Evolutionary conservation across 1,140 invertebrate genomes (phyloP), one percentile per base, ranked within the genome.

Genomic region (Anoplophora glabripennis): DNA sequence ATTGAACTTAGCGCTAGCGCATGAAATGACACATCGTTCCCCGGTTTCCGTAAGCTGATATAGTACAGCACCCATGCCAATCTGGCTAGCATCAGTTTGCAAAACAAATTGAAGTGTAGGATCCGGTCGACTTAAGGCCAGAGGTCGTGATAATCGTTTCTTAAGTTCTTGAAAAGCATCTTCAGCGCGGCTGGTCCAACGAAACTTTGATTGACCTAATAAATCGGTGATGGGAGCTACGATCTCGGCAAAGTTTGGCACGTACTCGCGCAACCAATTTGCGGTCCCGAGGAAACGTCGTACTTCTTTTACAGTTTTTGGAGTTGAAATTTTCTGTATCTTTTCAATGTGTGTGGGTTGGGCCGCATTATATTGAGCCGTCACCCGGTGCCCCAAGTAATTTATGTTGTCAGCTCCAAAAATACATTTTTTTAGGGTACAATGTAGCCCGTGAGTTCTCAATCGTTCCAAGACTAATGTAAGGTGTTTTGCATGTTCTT

Each of bases 41-140:
- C 21, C 21, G 5, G 21, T 5, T 46, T 42, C 0, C 65, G 46
- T 18, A 41, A 67, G n/a, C 45, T 73, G 70, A 35, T 66, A 67
- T 3, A 73, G 46, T 0, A 69, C 60, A 1, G 68, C 67, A 4
- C 65, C 71, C 11, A 69, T 52, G 0, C 65, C 67, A 14, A 56
- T 33, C 14, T 57, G 58, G 7, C 64, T 66, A 35, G 66, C 66
- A 57, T 74, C 72, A 0, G 72, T 72, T 53, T 74, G 71, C 7
- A 74, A 45, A 40, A 70, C 61, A 18, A 68, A 78, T 41, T 41
- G 66, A 57, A 46, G 52, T 51, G 33, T 56, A 44, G 63, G 70
- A 38, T 63, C 65, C 18, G 65, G 69, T 8, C 68, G 40, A 18
- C 41, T 33, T 34, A 71, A 51, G 1, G 58, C 18, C 3, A 64